Evolutionary conservation across 2,888 invertebrate species (phyloP).

Genomic region (Leptodirus hochenwartii): DNA sequence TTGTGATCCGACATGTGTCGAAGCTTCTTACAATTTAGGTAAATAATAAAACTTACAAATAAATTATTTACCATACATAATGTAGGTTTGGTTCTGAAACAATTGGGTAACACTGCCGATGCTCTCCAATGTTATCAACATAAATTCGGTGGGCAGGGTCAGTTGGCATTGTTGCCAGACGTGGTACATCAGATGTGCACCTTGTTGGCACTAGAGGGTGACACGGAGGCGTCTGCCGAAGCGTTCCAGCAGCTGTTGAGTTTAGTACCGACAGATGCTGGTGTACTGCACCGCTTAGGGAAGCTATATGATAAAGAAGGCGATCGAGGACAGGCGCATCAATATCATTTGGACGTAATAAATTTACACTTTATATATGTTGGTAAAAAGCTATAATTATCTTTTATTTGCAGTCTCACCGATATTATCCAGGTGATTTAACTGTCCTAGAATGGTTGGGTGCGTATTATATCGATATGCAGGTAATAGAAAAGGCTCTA

Average conservation of each 20-base stretch:
- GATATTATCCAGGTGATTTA: slow-evolving; percentile 51
- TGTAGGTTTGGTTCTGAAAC: slow-evolving; percentile 49
- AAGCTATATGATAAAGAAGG: slow-evolving; percentile 78
- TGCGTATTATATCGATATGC: slow-evolving; percentile 74
- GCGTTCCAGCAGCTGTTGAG: slow-evolving; percentile 60
- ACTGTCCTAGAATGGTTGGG: slow-evolving; percentile 78
- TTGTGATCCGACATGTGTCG: slow-evolving; percentile 64
- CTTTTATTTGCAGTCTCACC: slow-evolving; percentile 36
- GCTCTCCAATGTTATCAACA: slow-evolving; percentile 63
- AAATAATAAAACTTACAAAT: slow-evolving; percentile 14
- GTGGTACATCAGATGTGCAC: slow-evolving; percentile 56
- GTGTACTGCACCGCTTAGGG: slow-evolving; percentile 75
- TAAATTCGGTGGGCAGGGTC: slow-evolving; percentile 45
- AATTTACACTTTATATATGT: background rate
- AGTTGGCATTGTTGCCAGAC: slow-evolving; percentile 35
- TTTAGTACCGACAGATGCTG: slow-evolving; percentile 75
- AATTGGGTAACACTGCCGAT: slow-evolving; percentile 47
- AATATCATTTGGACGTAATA: slow-evolving; percentile 60
- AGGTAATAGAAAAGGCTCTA: slow-evolving; percentile 74
- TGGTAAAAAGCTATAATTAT: background rate
- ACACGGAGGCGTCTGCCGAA: slow-evolving; percentile 42
- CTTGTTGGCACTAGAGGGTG: slow-evolving; percentile 49
- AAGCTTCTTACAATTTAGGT: slow-evolving; percentile 71
- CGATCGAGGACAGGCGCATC: slow-evolving; percentile 79
- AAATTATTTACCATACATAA: slow-evolving; percentile 2